These are phyloP conservation scores for Bugulina stolonifera DNA, from an alignment of 2,888 invertebrate genomes.

Conservation along the genomic window DNA sequence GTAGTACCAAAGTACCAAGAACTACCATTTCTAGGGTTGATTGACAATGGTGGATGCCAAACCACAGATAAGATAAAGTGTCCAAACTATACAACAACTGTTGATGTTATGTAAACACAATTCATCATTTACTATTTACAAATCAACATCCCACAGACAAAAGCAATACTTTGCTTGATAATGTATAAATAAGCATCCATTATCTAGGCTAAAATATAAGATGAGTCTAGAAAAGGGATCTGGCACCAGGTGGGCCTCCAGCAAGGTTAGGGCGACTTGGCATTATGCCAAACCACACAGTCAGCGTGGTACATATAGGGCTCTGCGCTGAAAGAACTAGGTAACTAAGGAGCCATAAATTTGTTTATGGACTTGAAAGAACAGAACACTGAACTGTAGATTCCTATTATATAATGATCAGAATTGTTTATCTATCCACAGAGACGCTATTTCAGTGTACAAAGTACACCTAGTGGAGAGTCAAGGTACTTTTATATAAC, in stretches of 20 bases:
- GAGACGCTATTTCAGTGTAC: too few relatives aligned
- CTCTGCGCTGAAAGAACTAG: too few relatives aligned
- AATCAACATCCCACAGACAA: background rate
- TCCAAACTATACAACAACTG: constrained; percentile 16
- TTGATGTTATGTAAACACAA: constrained; percentile 6
- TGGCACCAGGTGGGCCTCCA: background rate
- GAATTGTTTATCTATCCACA: too few relatives aligned
- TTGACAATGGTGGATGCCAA: constrained; percentile 11
- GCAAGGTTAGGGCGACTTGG: background rate
- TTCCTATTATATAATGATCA: too few relatives aligned
- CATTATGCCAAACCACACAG: background rate
- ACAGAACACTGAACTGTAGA: too few relatives aligned
- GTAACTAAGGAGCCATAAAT: too few relatives aligned
- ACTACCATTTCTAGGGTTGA: too few relatives aligned
- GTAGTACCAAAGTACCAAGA: too few relatives aligned
- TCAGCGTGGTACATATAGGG: too few relatives aligned
- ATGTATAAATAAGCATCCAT: background rate
- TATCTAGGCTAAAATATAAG: background rate
- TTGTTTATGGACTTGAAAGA: too few relatives aligned
- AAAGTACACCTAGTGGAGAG: too few relatives aligned
- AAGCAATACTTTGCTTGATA: background rate
- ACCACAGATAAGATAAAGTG: constrained; percentile 3
- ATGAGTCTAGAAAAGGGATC: background rate
- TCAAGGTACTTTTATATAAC: too few relatives aligned
- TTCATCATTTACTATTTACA: background rate